Evolutionary conservation across 2,888 invertebrate species (phyloP).

Genomic region (Netelia virgata): DNA sequence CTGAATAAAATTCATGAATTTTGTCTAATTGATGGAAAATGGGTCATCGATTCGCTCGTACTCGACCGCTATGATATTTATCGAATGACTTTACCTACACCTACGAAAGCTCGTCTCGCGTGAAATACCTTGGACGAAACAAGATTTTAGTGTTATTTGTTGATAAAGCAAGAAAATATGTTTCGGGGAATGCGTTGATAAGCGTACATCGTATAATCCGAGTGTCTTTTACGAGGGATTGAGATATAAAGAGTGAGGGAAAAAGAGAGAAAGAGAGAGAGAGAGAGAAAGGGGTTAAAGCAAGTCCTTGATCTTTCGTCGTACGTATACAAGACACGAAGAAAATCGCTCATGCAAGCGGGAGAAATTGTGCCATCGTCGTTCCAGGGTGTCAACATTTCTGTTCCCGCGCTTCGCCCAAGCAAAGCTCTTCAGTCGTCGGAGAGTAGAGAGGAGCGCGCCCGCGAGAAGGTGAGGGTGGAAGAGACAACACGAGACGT

Average conservation of each 20-base stretch:
- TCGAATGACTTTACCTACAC: too few relatives aligned
- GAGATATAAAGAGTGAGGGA: background rate
- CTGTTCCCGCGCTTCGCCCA: constrained; percentile 49
- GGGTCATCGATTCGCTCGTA: too few relatives aligned
- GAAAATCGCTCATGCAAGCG: constrained; percentile 42
- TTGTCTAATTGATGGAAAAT: too few relatives aligned
- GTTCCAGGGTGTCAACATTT: constrained; percentile 66
- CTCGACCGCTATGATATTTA: too few relatives aligned
- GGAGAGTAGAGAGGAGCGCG: constrained; percentile 19
- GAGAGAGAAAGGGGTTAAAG: background rate
- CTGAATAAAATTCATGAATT: too few relatives aligned
- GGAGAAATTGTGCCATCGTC: constrained; percentile 50
- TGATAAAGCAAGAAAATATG: background rate
- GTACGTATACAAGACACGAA: constrained; percentile 10
- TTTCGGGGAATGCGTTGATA: background rate
- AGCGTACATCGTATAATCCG: background rate
- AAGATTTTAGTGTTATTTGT: background rate
- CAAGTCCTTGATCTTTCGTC: constrained; percentile 41
- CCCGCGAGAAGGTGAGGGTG: background rate
- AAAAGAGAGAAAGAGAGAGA: background rate
- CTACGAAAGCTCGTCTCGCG: too few relatives aligned
- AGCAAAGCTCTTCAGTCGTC: constrained; percentile 57
- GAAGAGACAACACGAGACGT: background rate
- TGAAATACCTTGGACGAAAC: too few relatives aligned
- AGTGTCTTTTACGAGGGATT: constrained; percentile 9